These are phyloP conservation scores for Phymastichus coffea DNA, from an alignment of 1,140 invertebrate species.

Conservation along the genomic window DNA sequence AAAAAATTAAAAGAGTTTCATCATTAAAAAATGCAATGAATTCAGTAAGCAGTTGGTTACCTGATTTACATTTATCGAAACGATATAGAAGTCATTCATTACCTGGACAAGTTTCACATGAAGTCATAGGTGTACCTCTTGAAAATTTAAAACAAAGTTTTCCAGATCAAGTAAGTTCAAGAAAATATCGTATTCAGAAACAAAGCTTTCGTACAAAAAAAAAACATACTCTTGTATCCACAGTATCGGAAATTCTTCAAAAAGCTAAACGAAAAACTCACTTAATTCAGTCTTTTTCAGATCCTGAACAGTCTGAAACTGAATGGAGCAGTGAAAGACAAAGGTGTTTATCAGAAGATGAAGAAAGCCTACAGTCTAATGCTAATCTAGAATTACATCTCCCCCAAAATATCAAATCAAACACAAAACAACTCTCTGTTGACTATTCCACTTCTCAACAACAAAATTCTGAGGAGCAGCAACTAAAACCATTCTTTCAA, in stretches of 20 bases:
- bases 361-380: slow-evolving; percentile 70
- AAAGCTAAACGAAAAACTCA: slow-evolving; percentile 71
- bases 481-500: slow-evolving; percentile 25
- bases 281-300: slow-evolving; percentile 65
- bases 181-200: slow-evolving; percentile 34
- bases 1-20: slow-evolving; percentile 69
- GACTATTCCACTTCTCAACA: no score
- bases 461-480: slow-evolving; percentile 28
- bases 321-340: slow-evolving; percentile 71
- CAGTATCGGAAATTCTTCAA: slow-evolving; percentile 76
- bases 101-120: slow-evolving; percentile 67
- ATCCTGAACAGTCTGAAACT: slow-evolving; percentile 76
- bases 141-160: slow-evolving; percentile 39
- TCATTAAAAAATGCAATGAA: slow-evolving; percentile 79
- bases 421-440: slow-evolving; percentile 35
- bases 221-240: slow-evolving; percentile 75
- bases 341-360: slow-evolving; percentile 69
- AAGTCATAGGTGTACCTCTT: slow-evolving; percentile 60
- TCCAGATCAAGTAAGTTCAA: background rate
- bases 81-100: slow-evolving; percentile 78
- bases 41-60: slow-evolving; percentile 77
- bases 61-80: slow-evolving; percentile 76
- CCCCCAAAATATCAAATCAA: slow-evolving; percentile 64
- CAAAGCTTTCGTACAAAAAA: slow-evolving; percentile 65
- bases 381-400: slow-evolving; percentile 62